Base-by-base conservation (phyloP, 1,140 invertebrate species). In the Solenopsis fugax region DNA sequence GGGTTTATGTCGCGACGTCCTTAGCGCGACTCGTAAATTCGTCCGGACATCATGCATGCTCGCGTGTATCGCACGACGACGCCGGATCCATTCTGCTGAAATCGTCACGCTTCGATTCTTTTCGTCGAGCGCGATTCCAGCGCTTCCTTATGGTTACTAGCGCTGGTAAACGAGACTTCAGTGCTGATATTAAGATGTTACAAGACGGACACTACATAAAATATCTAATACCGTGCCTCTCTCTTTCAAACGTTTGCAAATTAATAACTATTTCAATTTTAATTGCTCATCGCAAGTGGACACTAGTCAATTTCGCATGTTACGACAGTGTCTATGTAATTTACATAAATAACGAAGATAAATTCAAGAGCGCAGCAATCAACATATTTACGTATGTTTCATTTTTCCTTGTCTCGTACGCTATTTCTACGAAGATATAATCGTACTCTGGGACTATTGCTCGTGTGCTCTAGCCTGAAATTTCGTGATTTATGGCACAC, bases 11-110 rank as follows among this genome's bases (percentile, higher is more conserved):
- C 84, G 86, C 88, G 48, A 72, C 54, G 81, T 86, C 71, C 85
- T 90, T 86, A 88, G 71, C 71, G 76, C 69, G 21, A 82, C 88
- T 90, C 89, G 77, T 90, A 90, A 90, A 90, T 90, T 90, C 64
- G 29, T 62, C 72, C 58, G 41, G 52, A 86, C 76, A 85, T 89
- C 64, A 64, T 37, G 62, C 29, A 58, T 64, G 67, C 69, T 54
- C 41, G 71, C 52, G 34, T 50, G 18, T 24, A 64, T 56, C 54
- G 77, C 34, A n/a, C 64, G 21, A 69, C 60, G 21, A 58, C 48
- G 48, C 9, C 45, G 75, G 65, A 80, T 75, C 77, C 77, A 16
- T 84, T 71, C 37, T 75, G 0, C 34, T 10, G 69, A 64, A 69
- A 71, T 85, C 58, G 64, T 78, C 80, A 77, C 81, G 69, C 72